Evolutionary conservation across 2,888 invertebrate species (phyloP), one percentile per base, ranked within the genome.

Genomic region (Dasypolia templi): DNA sequence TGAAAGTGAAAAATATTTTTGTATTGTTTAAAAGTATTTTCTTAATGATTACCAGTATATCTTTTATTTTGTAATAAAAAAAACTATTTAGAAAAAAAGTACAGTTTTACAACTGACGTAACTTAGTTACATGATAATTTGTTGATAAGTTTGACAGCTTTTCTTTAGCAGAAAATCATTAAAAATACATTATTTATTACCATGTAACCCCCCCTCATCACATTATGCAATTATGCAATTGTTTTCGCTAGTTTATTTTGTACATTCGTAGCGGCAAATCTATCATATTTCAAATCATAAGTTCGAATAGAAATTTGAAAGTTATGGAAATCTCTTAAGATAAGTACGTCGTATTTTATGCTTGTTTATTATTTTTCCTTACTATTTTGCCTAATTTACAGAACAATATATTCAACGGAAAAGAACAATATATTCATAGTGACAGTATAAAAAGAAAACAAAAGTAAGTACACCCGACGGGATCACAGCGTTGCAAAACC

Each of bases 191-290:
- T 44, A 53, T 49, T 17, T 68, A 61, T 32, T 61, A 59, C 22
- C 7, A 2, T 39, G 51, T 14, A 29, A 29, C n/a, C n/a, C n/a
- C n/a, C n/a, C n/a, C n/a, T n/a, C n/a, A n/a, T n/a, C n/a, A n/a
- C 11, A 35, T 4, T 42, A 53, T n/a, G 19, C 51, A 59, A 59
- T 65, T 62, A 72, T 26, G 56, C 35, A 72, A 61, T 68, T 49
- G 32, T 67, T 6, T 55, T 2, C 19, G 12, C 67, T 19, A 79
- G 74, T 81, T 71, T 72, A 71, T 83, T 83, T 79, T 81, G 67
- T 71, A 42, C 7, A 62, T 65, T 79, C 49, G 42, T 68, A 68
- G 74, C 29, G 39, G 61, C 32, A 51, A 49, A 79, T 83, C 65
- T 44, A 73, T 82, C 56, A 64, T 64, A 59, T 42, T 75, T 72